Conservation (phyloP, 2,797 vertebrate species). For the Acipenser ruthenus region DNA sequence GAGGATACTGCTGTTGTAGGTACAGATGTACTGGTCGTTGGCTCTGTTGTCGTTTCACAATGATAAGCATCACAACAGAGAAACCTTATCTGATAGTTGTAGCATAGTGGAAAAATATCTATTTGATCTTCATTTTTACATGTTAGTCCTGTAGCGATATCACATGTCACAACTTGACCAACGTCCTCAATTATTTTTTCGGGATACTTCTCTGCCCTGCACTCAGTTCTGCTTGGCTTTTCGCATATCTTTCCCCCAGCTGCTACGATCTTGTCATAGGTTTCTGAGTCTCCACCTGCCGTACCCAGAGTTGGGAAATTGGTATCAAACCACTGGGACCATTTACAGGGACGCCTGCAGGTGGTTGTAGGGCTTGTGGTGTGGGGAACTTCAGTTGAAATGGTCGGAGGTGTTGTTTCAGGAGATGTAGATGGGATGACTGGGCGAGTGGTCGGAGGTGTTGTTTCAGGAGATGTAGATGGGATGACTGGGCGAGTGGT, state of each 20-base stretch:
- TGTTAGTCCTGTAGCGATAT: constrained; percentile 30
- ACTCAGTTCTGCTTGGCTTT: constrained; percentile 37
- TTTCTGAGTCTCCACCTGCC: constrained; percentile 11
- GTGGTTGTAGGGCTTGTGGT: neutral
- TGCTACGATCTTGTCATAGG: constrained; percentile 25
- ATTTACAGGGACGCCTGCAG: constrained; percentile 30
- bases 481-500: no score
- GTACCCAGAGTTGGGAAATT: constrained; percentile 39
- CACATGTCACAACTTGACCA: constrained; percentile 38
- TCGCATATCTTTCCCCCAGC: constrained; percentile 38
- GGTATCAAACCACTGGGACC: constrained; percentile 50
- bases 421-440: no score
- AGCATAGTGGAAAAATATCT: constrained; percentile 34
- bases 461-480: no score
- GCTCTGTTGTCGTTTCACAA: constrained; percentile 19
- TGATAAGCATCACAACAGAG: constrained; percentile 33
- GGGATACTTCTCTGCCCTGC: constrained; percentile 42
- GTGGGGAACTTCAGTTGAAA: neutral
- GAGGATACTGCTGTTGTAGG: neutral
- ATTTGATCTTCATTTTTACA: constrained; percentile 42
- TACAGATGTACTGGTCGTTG: neutral
- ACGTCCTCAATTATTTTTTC: constrained; percentile 31
- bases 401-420: neutral
- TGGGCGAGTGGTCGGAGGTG: no score
- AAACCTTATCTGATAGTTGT: constrained; percentile 42